phyloP scores from a whole-genome alignment of 2,888 invertebrate species.

The Anthophora plumipes region DNA sequence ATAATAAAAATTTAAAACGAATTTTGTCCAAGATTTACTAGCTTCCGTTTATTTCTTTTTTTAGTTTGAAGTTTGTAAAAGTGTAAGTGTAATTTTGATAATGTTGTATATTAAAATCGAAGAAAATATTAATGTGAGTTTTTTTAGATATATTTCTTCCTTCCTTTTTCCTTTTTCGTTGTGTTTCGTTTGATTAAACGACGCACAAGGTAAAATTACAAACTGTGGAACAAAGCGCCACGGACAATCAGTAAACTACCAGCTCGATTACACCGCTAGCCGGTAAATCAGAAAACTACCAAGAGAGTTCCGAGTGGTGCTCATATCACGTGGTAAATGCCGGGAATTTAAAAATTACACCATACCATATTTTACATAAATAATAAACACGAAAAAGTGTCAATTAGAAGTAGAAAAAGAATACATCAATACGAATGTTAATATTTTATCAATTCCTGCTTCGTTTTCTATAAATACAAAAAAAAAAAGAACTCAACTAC shows the following conservation, averaged over 20 bases:
- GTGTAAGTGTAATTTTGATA: too few species aligned
- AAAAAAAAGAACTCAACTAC: too few species aligned
- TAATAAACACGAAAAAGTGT: neutral
- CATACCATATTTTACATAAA: too few species aligned
- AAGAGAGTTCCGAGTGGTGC: neutral
- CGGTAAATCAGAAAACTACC: conserved; percentile 60
- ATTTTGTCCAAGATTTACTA: too few species aligned
- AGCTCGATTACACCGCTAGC: conserved; percentile 44
- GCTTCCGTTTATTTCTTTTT: too few species aligned
- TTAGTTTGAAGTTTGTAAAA: too few species aligned
- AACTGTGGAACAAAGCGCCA: conserved; percentile 2
- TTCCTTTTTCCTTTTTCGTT: too few species aligned
- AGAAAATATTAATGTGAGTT: neutral
- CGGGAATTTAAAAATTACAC: neutral
- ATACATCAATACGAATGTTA: neutral
- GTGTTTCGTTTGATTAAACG: neutral
- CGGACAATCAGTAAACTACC: conserved; percentile 31
- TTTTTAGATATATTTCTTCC: neutral
- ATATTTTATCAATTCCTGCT: too few species aligned
- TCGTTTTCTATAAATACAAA: too few species aligned
- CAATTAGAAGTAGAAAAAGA: neutral
- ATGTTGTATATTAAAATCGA: too few species aligned
- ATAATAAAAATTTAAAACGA: too few species aligned
- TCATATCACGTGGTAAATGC: conserved; percentile 2
- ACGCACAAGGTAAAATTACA: neutral